A percentile compares a stretch with the other conserved stretches of the same genome.
phyloP scores from a whole-genome alignment of 2,888 invertebrate species.

The Piscicola geometra region DNA sequence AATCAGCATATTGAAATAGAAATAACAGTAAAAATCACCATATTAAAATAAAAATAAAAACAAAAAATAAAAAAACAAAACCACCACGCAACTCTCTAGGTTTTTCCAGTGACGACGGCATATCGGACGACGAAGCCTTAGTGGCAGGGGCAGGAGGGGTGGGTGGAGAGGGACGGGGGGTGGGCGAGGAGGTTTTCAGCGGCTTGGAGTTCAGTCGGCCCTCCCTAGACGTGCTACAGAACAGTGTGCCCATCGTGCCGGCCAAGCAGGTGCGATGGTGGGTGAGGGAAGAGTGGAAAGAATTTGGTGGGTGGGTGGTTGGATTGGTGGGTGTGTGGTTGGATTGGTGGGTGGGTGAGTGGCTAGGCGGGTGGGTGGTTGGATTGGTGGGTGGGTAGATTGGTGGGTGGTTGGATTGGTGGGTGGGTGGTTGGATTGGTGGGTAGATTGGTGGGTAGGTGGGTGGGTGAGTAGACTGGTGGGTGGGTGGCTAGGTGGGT shows the following conservation, averaged over 20 bases:
- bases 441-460: no score
- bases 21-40: no score
- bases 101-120: conserved; percentile 18
- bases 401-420: no score
- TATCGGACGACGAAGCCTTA: conserved; percentile 23
- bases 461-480: no score
- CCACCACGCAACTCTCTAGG: neutral
- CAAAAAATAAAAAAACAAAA: neutral
- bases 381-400: no score
- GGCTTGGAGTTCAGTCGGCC: conserved; percentile 29
- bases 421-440: no score
- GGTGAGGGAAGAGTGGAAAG: neutral
- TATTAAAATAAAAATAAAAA: no score
- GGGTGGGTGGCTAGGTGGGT: no score
- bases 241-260: conserved; percentile 18
- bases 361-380: no score
- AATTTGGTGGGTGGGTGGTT: no score
- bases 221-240: neutral
- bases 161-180: neutral
- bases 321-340: neutral
- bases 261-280: conserved; percentile 14
- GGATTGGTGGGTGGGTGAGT: no score
- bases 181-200: neutral
- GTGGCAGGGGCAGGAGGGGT: neutral
- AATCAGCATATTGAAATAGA: no score